Base-by-base conservation (phyloP, 2,888 invertebrate genomes). In the Drosophila meridiana region DNA sequence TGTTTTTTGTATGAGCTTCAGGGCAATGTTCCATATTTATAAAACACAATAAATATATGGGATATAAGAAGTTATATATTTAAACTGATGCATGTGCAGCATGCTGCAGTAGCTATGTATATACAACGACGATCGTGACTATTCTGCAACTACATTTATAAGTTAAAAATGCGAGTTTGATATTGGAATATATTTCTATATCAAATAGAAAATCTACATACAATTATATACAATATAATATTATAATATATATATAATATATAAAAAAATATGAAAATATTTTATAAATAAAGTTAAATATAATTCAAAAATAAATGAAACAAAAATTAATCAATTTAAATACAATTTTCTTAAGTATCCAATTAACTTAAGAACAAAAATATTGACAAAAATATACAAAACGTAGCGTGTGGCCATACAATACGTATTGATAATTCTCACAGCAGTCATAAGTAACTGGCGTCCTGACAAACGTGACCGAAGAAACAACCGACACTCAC, bases 371-470 rank as follows among this genome's bases (percentile, higher is more conserved):
- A 9, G 45, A 55, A 47, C 63, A 6, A 50, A 34, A 4, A 60
- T 53, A 67, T 55, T 52, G 38, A 36, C 4, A 53, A 36, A 62
- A 43, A 74, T 84, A 72, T 63, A 65, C 62, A 60, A 64, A 74
- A 61, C 56, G 66, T 52, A 20, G 28, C 52, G 50, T 50, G 62
- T 55, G 68, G 78, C 60, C 61, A 57, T 60, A 89, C 76, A 80
- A 83, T 89, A 89, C 88, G 90, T 86, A 90, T 86, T 90, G 87
- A 88, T 90, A 90, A 86, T 88, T 89, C 87, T 86, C 88, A 88
- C 78, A 80, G 76, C 78, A 86, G 89, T 74, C 76, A 78, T 90
- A 85, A 85, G 85, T 88, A 85, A 85, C 85, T 87, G 80, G 83
- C 76, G 62, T 79, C 70, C 84, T 73, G 89, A 85, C 83, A 86